These are phyloP conservation scores for Fulica atra DNA, from an alignment of 2,113 vertebrate genomes.

Conservation along the genomic window DNA sequence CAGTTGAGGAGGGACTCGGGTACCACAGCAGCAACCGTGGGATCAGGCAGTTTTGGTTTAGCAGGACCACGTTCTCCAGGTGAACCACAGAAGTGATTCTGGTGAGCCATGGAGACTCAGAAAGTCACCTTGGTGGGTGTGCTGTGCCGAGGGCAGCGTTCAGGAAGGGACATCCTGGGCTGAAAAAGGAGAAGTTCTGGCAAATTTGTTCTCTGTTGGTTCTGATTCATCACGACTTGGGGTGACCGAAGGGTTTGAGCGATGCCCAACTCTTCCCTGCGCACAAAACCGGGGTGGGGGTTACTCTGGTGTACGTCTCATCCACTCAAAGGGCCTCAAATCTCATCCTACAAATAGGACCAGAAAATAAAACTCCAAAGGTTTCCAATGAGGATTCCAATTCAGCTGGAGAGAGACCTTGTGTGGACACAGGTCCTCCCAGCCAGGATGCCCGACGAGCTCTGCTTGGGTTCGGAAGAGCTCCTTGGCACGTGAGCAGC, in stretches of 20 bases:
- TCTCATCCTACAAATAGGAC: background rate
- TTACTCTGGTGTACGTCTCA: accelerated
- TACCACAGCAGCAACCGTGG: background rate
- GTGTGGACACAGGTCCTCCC: background rate
- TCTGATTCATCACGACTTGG: background rate
- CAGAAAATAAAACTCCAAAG: background rate
- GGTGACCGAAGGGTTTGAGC: accelerated
- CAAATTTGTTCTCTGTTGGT: background rate
- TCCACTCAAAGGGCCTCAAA: background rate
- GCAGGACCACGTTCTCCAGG: background rate
- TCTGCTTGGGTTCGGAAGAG: background rate
- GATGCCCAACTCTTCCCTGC: accelerated
- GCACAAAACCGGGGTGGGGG: background rate
- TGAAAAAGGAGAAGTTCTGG: background rate
- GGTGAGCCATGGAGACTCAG: background rate
- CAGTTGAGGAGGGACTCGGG: background rate
- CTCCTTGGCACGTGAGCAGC: background rate
- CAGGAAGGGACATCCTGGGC: background rate
- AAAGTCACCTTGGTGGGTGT: background rate
- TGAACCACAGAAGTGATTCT: background rate
- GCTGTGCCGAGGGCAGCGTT: background rate
- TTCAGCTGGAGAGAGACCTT: background rate
- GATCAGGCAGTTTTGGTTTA: accelerated
- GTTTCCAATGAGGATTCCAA: background rate
- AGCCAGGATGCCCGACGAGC: background rate